phyloP scores from a whole-genome alignment of 2,113 vertebrate species.

The Odobenus rosmarus region DNA sequence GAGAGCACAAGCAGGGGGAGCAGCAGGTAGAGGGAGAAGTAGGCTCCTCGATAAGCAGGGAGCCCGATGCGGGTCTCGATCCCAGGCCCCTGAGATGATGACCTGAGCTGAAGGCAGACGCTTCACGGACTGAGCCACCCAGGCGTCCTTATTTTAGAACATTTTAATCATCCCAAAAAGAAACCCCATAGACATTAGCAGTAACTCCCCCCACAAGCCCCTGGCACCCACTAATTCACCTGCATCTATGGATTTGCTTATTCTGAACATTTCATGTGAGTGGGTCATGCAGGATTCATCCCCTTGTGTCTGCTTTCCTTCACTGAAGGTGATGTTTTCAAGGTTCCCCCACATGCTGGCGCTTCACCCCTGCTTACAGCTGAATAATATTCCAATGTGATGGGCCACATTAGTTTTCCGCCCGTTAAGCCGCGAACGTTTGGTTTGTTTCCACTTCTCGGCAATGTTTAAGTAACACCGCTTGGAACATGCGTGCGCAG shows the following conservation, averaged over 20 bases:
- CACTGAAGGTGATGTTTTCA: not conserved
- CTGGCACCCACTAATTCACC: not conserved
- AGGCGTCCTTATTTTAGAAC: not conserved
- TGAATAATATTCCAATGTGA: not conserved
- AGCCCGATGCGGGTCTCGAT: too few species aligned
- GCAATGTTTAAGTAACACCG: too few species aligned
- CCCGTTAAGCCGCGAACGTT: accelerated
- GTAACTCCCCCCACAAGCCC: not conserved
- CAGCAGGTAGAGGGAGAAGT: too few species aligned
- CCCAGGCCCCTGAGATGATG: too few species aligned
- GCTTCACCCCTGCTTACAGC: too few species aligned
- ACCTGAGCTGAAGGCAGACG: too few species aligned
- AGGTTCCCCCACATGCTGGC: not conserved
- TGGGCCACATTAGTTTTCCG: not conserved
- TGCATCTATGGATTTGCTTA: not conserved
- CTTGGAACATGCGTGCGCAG: too few species aligned
- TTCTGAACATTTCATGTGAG: not conserved
- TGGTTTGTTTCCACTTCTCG: not conserved
- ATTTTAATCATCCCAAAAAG: not conserved
- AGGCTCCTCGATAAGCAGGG: too few species aligned
- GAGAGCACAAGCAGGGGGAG: too few species aligned
- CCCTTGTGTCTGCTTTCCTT: not conserved
- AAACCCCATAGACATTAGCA: not conserved
- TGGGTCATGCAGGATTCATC: too few species aligned
- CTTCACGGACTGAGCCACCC: too few species aligned